Percentiles rank a stretch among this genome's conserved stretches.
Conservation (phyloP, 2,888 invertebrate genomes). For the Plutella xylostella region DNA sequence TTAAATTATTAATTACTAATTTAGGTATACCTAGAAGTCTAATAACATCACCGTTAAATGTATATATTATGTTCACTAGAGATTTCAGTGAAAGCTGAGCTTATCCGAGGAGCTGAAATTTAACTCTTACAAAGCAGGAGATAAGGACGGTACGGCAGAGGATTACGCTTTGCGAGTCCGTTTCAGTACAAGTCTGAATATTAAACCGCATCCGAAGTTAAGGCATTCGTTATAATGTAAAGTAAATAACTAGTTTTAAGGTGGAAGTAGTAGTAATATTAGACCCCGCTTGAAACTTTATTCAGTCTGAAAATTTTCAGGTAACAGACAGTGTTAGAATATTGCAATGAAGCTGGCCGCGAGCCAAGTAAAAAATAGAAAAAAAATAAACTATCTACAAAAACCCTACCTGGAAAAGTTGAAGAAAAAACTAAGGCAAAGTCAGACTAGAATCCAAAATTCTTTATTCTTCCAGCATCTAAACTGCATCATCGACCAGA, state of each 20-base stretch:
- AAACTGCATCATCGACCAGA: constrained; percentile 16
- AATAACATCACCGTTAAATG: too few relatives aligned
- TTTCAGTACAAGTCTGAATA: too few relatives aligned
- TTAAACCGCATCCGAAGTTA: too few relatives aligned
- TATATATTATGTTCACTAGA: too few relatives aligned
- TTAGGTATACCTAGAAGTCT: too few relatives aligned
- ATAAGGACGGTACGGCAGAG: too few relatives aligned
- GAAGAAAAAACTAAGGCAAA: not conserved
- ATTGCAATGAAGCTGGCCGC: constrained; percentile 1
- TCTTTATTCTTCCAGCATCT: not conserved
- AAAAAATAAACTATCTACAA: not conserved
- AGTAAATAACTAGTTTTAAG: not conserved
- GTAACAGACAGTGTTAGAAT: not conserved
- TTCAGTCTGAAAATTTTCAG: not conserved
- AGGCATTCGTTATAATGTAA: too few relatives aligned
- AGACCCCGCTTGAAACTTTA: not conserved
- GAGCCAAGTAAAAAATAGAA: not conserved
- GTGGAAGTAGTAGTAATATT: not conserved
- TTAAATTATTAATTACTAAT: too few relatives aligned
- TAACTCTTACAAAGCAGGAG: too few relatives aligned
- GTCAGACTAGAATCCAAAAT: not conserved
- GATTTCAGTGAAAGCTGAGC: too few relatives aligned
- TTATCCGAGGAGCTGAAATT: too few relatives aligned
- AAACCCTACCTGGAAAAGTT: not conserved
- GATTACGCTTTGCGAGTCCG: too few relatives aligned